Base-by-base conservation (phyloP, 2,113 vertebrate genomes). In the Brevimyrus niger region DNA sequence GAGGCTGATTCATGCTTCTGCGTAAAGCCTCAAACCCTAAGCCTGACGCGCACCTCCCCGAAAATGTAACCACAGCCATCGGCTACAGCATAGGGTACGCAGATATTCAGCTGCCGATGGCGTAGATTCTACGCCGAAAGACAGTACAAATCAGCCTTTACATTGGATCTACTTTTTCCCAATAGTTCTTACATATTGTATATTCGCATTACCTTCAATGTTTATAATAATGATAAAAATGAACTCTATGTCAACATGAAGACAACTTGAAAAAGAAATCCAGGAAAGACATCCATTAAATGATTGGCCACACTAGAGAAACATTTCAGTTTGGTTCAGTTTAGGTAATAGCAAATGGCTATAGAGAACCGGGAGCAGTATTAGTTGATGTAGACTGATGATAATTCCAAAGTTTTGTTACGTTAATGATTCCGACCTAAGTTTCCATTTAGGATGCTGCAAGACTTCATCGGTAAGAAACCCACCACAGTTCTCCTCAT, bases 401-500 rank as follows among this genome's bases (percentile, higher is more conserved):
- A 13, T 69, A 31, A 73, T 35, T 73, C 15, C 27, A 73, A 13
- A 31, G 65, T 31, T 13, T 35, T 73, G 42, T 44, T 44, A 44
- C 42, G 65, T 35, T 73, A 73, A 73, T 73, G 27, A 5, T 73
- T 73, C 65, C 10, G 4, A 73, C 27, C 35, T 73, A 73, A 15
- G 8, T 73, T 73, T 35, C 27, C 65, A 13, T 31, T 31, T 0
- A 15, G 69, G 27, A 73, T 35, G 31, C 9, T 35, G 65, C 10
- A 15, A 73, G 31, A 76, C 1, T 38, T 38, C 69, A 31, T 17
- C 69, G 7, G 5, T 42, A 19, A 80, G 35, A 31, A 17, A 19
- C 90, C 83, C 65, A 88, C 90, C 87, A 13, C 87, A 90, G 38
- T 90, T 90, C 15, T 84, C 87, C 88, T 90, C 89, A 5, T 90